Percentiles rank a stretch among this genome's conserved stretches.
Conservation (phyloP, 2,113 vertebrate species). For the Axis porcinus region DNA sequence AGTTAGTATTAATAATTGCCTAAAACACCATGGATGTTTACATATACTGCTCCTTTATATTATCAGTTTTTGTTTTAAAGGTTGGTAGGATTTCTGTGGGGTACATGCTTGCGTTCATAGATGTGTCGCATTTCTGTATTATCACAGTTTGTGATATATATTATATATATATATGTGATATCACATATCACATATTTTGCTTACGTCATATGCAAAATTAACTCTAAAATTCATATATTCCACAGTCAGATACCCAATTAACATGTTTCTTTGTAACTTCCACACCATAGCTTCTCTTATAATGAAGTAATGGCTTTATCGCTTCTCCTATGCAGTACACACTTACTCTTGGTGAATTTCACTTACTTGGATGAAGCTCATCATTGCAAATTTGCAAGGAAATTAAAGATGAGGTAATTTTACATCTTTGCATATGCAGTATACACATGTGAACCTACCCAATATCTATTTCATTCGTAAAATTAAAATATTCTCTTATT, state of each 20-base stretch:
- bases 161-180: too few species aligned
- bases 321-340: background rate
- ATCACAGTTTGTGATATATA: constrained; percentile 36
- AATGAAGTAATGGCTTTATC: background rate
- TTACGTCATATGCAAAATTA: constrained; percentile 13
- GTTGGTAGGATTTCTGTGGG: constrained; percentile 21
- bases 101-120: constrained; percentile 51
- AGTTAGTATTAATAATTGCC: background rate
- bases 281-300: background rate
- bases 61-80: background rate
- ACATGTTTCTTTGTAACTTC: constrained; percentile 45
- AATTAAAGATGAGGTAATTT: background rate
- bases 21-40: background rate
- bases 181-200: background rate
- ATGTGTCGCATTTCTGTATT: background rate
- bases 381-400: background rate
- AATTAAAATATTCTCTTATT: background rate
- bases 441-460: background rate
- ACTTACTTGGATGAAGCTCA: background rate
- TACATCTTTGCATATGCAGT: background rate
- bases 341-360: background rate
- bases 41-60: constrained; percentile 11
- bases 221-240: background rate
- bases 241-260: background rate
- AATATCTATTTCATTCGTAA: background rate